Conservation (phyloP, 2,113 vertebrate genomes). For the Cichladusa arquata region DNA sequence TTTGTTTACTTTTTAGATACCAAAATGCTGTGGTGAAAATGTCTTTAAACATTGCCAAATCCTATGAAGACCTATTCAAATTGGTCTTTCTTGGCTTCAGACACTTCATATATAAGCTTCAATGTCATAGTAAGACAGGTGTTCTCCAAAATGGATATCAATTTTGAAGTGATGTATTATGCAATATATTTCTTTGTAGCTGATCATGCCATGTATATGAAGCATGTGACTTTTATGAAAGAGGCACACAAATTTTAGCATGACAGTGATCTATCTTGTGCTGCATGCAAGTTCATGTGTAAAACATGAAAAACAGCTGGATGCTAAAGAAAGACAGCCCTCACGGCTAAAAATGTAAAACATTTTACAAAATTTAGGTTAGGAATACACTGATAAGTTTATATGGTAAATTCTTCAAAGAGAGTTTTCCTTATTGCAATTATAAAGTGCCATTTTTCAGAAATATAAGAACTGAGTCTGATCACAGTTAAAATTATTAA, state of each 20-base stretch:
- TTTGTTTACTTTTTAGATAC: background rate
- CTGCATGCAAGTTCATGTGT: background rate
- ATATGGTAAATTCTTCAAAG: background rate
- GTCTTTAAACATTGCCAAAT: background rate
- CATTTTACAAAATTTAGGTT: slow-evolving; percentile 9
- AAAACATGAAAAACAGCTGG: background rate
- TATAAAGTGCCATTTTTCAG: background rate
- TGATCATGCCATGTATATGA: slow-evolving; percentile 23
- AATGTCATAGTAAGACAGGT: background rate
- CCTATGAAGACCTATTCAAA: background rate
- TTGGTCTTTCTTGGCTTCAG: background rate
- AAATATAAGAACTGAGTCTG: background rate
- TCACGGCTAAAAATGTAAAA: background rate
- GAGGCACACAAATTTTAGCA: slow-evolving; percentile 28
- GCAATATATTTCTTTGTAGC: slow-evolving; percentile 1
- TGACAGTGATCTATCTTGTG: slow-evolving; percentile 18
- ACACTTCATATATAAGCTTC: background rate
- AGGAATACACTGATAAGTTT: background rate
- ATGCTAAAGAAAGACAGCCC: background rate
- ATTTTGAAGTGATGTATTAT: background rate
- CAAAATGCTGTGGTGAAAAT: background rate
- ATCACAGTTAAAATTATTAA: background rate
- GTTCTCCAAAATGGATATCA: background rate
- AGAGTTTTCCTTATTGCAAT: background rate
- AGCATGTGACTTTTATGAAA: slow-evolving; percentile 38